Percentiles rank a stretch among this genome's conserved stretches.
These are phyloP conservation scores for Acleris emargana DNA, from an alignment of 2,888 invertebrate species.

Conservation along the genomic window DNA sequence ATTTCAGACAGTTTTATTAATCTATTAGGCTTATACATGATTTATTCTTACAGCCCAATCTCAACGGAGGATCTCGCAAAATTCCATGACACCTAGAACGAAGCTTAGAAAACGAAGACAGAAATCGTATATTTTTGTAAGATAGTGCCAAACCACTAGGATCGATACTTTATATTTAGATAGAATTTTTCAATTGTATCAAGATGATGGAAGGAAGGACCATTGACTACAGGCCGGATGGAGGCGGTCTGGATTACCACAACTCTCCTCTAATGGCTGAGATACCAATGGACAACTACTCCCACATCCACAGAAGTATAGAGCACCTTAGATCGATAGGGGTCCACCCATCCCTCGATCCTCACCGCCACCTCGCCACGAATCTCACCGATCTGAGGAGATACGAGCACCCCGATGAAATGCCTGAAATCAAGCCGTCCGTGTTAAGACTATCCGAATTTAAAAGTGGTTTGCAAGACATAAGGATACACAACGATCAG, in stretches of 20 bases:
- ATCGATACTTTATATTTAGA: slow-evolving; percentile 73
- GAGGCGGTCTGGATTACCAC: slow-evolving; percentile 86
- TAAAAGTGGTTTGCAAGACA: slow-evolving; percentile 75
- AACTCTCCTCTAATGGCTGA: slow-evolving; percentile 87
- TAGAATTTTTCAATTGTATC: slow-evolving; percentile 62
- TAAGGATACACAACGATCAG: slow-evolving; percentile 71
- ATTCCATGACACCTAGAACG: slow-evolving; percentile 76
- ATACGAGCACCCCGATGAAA: slow-evolving; percentile 79
- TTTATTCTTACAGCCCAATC: slow-evolving; percentile 64
- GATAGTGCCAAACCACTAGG: slow-evolving; percentile 74
- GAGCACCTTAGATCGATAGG: slow-evolving; percentile 86
- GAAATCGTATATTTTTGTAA: slow-evolving; percentile 73
- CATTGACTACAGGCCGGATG: slow-evolving; percentile 81
- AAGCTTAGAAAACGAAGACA: slow-evolving; percentile 60
- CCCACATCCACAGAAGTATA: slow-evolving; percentile 86
- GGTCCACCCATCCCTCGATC: slow-evolving; percentile 76
- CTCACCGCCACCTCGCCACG: slow-evolving; percentile 75
- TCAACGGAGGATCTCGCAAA: slow-evolving; percentile 77
- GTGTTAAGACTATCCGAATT: slow-evolving; percentile 79
- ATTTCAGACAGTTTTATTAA: slow-evolving; percentile 51
- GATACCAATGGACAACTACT: slow-evolving; percentile 86
- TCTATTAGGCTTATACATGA: slow-evolving; percentile 27
- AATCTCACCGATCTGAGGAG: slow-evolving; percentile 77
- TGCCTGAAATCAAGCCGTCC: slow-evolving; percentile 79
- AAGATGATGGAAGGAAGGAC: slow-evolving; percentile 84